Evolutionary conservation across 2,797 vertebrate genomes (phyloP).

Genomic region (Bradypodion ventrale): DNA sequence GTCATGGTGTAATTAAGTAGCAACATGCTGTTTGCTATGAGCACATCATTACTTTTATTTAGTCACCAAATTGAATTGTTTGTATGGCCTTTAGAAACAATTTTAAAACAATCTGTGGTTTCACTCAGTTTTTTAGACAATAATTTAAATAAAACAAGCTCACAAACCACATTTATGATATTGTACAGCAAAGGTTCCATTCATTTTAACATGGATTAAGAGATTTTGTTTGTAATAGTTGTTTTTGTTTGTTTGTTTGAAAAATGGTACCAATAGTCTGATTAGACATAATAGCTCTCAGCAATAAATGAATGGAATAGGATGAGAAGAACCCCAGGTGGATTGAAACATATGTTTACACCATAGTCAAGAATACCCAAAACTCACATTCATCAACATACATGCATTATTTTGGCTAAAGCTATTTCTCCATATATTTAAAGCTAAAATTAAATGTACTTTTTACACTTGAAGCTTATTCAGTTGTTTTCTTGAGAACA

Average conservation of each 20-base stretch:
- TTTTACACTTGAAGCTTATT: background rate
- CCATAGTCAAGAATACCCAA: background rate
- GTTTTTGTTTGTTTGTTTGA: background rate
- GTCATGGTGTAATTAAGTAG: conserved; percentile 66
- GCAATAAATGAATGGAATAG: background rate
- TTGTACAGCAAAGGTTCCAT: background rate
- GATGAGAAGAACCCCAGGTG: background rate
- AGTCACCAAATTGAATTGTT: conserved; percentile 54
- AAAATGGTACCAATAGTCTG: background rate
- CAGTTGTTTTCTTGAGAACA: conserved; percentile 12
- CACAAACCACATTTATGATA: background rate
- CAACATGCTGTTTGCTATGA: conserved; percentile 49
- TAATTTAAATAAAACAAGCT: conserved; percentile 48
- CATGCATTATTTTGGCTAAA: background rate
- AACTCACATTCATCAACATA: background rate
- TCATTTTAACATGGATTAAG: background rate
- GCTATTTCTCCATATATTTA: background rate
- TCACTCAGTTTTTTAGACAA: conserved; percentile 50
- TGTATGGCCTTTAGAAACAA: conserved; percentile 71
- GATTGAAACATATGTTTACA: no score
- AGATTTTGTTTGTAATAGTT: no score
- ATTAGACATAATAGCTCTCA: background rate
- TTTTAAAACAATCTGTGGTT: conserved; percentile 54
- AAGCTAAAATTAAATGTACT: background rate
- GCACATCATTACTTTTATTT: conserved; percentile 68